Conservation (phyloP, 2,888 invertebrate genomes). For the Agrochola lota region DNA sequence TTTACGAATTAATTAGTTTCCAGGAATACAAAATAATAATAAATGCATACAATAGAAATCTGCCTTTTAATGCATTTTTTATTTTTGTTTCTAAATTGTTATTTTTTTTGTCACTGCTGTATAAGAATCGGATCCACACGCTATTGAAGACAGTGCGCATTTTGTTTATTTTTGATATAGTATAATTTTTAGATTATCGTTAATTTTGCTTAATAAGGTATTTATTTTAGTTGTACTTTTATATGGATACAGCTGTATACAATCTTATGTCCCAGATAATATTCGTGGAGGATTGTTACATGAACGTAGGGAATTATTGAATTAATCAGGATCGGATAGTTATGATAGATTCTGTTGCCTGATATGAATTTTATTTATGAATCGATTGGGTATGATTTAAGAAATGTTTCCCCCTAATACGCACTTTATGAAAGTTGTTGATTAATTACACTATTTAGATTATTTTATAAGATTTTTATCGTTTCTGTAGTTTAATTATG, state of each 20-base stretch:
- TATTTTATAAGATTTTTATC: slow-evolving; percentile 80
- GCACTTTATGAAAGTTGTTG: slow-evolving; percentile 82
- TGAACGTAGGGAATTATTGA: slow-evolving; percentile 61
- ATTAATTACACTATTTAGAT: slow-evolving; percentile 80
- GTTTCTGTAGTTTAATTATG: slow-evolving; percentile 84
- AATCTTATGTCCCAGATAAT: slow-evolving; percentile 76
- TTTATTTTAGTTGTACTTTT: slow-evolving; percentile 90
- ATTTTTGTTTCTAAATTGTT: slow-evolving; percentile 76
- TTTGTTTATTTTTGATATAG: slow-evolving; percentile 81
- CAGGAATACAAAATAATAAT: slow-evolving; percentile 76
- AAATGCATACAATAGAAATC: slow-evolving; percentile 83
- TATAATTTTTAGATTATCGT: slow-evolving; percentile 85
- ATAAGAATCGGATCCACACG: slow-evolving; percentile 66
- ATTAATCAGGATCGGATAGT: slow-evolving; percentile 65
- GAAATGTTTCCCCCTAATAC: slow-evolving; percentile 75
- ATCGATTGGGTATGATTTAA: slow-evolving; percentile 71
- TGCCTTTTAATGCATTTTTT: slow-evolving; percentile 88
- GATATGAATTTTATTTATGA: slow-evolving; percentile 76
- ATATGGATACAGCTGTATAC: slow-evolving; percentile 90
- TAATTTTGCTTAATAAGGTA: slow-evolving; percentile 89
- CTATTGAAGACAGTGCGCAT: slow-evolving; percentile 81
- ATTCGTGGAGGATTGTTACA: slow-evolving; percentile 70
- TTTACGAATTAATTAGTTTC: slow-evolving; percentile 73
- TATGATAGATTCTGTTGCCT: slow-evolving; percentile 70
- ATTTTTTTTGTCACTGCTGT: slow-evolving; percentile 68